Percentiles rank a stretch among this genome's conserved stretches.
These are phyloP conservation scores for Myopa testacea DNA, from an alignment of 2,888 invertebrate genomes.

Conservation along the genomic window DNA sequence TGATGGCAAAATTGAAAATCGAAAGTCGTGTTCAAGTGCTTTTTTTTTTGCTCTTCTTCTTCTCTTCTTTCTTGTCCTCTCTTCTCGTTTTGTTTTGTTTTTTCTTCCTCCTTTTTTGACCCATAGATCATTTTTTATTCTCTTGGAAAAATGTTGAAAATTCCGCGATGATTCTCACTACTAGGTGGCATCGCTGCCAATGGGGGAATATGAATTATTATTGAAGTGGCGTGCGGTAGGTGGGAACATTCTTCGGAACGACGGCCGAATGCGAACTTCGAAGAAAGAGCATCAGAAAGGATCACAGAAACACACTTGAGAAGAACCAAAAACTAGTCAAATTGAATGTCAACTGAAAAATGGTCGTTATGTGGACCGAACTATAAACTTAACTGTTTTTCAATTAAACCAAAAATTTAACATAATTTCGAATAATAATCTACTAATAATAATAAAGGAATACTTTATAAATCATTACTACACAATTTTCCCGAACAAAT, in stretches of 20 bases:
- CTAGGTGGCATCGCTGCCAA: not conserved
- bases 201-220: not conserved
- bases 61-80: not conserved
- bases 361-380: no score
- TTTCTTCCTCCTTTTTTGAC: not conserved
- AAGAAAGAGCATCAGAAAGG: not conserved
- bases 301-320: not conserved
- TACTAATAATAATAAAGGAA: no score
- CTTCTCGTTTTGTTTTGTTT: not conserved
- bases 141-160: not conserved
- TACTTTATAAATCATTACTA: no score
- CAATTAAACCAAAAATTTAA: no score
- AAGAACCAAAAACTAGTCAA: not conserved
- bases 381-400: no score
- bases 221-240: slow-evolving; percentile 3
- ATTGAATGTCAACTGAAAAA: no score
- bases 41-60: not conserved
- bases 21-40: not conserved
- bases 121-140: not conserved
- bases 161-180: not conserved
- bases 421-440: no score
- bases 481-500: no score
- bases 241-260: not conserved
- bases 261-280: not conserved
- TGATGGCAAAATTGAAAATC: slow-evolving; percentile 12